phyloP scores from a whole-genome alignment of 2,797 vertebrate species.

The Pseudochirops cupreus region DNA sequence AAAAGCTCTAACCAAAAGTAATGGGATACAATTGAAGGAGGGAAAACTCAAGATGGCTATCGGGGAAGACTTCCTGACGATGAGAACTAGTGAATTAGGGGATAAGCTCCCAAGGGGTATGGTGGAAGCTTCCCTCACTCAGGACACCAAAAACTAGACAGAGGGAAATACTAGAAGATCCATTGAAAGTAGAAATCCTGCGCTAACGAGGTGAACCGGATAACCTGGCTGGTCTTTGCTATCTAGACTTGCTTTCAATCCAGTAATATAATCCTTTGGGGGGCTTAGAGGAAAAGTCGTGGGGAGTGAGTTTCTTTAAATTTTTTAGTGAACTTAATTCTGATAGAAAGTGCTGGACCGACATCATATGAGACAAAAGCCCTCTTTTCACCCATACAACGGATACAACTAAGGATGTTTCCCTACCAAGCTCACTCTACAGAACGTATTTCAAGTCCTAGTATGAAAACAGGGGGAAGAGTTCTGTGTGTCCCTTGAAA shows the following conservation, averaged over 20 bases:
- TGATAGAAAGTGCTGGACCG: slow-evolving; percentile 63
- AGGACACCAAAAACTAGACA: slow-evolving; percentile 53
- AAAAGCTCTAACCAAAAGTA: slow-evolving; percentile 40
- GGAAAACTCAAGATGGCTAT: slow-evolving; percentile 69
- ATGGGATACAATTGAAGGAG: slow-evolving; percentile 61
- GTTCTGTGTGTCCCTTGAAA: background rate
- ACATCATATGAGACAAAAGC: slow-evolving; percentile 73
- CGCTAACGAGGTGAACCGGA: slow-evolving; percentile 47
- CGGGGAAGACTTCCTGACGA: slow-evolving; percentile 71
- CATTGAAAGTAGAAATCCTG: slow-evolving; percentile 60
- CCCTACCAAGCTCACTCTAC: slow-evolving; percentile 16
- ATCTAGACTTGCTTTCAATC: slow-evolving; percentile 66
- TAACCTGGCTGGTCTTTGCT: slow-evolving; percentile 61
- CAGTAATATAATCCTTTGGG: slow-evolving; percentile 64
- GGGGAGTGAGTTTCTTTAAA: slow-evolving; percentile 52
- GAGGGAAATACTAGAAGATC: background rate
- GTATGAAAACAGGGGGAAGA: slow-evolving; percentile 21
- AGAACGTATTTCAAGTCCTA: slow-evolving; percentile 13
- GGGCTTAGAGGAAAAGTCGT: slow-evolving; percentile 47
- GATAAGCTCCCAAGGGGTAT: slow-evolving; percentile 58
- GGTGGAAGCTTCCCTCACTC: slow-evolving; percentile 44
- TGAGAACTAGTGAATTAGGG: slow-evolving; percentile 39
- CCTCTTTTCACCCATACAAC: slow-evolving; percentile 46
- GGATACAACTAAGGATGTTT: slow-evolving; percentile 43
- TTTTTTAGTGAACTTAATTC: slow-evolving; percentile 71